A percentile compares a stretch with the other conserved stretches of the same genome.
phyloP scores from a whole-genome alignment of 92 coral and sea anemone genomes.

The Zoanthus solanderi region DNA sequence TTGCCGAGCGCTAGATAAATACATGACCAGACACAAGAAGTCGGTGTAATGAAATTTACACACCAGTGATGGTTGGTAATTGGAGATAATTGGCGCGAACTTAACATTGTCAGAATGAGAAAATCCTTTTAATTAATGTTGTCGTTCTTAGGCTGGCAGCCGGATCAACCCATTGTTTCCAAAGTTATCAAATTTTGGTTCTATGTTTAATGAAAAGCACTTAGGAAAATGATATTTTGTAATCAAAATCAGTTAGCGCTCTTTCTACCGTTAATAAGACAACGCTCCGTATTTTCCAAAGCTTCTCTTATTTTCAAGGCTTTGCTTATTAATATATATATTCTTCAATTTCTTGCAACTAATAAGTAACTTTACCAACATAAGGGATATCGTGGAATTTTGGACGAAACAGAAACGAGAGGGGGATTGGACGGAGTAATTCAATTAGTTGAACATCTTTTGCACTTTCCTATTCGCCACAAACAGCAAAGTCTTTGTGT shows the following conservation, averaged over 20 bases:
- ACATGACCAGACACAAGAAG: conserved; percentile 66
- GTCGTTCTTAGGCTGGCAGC: conserved; percentile 85
- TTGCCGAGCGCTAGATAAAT: conserved; percentile 69
- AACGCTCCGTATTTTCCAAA: background rate
- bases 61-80: conserved; percentile 97
- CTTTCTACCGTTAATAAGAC: background rate
- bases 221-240: conserved; percentile 49
- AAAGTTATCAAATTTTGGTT: conserved; percentile 75
- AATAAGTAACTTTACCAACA: background rate
- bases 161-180: conserved; percentile 74
- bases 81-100: conserved; percentile 99
- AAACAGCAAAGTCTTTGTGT: background rate
- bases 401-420: background rate
- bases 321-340: background rate
- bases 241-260: conserved; percentile 42
- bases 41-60: conserved; percentile 99
- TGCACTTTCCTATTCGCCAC: background rate
- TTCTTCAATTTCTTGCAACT: background rate
- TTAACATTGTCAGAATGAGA: conserved; percentile 90
- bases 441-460: background rate
- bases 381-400: background rate
- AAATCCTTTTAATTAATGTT: conserved; percentile 94
- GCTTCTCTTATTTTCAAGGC: background rate
- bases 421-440: background rate
- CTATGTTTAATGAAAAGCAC: conserved; percentile 58